Conservation (phyloP, 2,888 invertebrate species). For the Andrena bicolor region DNA sequence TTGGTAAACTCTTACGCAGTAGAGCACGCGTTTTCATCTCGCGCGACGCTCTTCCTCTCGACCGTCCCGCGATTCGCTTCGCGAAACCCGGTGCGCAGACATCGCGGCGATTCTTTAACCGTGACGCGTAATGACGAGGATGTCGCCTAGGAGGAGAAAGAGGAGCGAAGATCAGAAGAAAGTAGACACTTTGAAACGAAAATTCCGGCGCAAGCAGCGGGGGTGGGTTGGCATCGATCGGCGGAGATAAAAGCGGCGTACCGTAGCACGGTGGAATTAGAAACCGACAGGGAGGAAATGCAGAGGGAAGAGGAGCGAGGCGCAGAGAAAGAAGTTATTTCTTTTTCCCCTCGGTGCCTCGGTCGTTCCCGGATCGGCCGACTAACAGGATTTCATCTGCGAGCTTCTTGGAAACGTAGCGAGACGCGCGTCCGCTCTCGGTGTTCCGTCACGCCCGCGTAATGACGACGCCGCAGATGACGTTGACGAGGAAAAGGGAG, state of each 20-base stretch:
- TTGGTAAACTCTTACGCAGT: too few species aligned
- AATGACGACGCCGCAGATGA: constrained; percentile 44
- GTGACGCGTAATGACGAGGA: constrained; percentile 30
- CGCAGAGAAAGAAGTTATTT: constrained; percentile 30
- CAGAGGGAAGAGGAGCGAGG: constrained; percentile 1
- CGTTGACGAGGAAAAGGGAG: constrained; percentile 25
- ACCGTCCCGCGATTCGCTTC: too few species aligned
- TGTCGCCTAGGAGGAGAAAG: neutral
- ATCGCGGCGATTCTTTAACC: constrained; percentile 34
- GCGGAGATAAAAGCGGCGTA: constrained; percentile 55
- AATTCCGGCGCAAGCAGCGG: constrained; percentile 32
- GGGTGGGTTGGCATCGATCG: constrained; percentile 55
- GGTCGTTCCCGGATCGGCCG: constrained; percentile 13
- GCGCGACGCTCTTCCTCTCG: too few species aligned
- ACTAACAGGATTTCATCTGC: constrained; percentile 50
- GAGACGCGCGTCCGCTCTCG: constrained; percentile 1
- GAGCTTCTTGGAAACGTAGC: constrained; percentile 32
- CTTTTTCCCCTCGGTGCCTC: constrained; percentile 17
- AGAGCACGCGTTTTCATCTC: too few species aligned
- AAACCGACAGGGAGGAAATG: constrained; percentile 26
- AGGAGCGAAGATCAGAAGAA: neutral
- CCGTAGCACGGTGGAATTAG: constrained; percentile 57
- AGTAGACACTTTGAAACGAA: constrained; percentile 44
- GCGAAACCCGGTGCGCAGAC: neutral
- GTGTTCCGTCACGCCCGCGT: constrained; percentile 16